Conservation (phyloP, 2,888 invertebrate genomes). For the Diaprepes abbreviatus region DNA sequence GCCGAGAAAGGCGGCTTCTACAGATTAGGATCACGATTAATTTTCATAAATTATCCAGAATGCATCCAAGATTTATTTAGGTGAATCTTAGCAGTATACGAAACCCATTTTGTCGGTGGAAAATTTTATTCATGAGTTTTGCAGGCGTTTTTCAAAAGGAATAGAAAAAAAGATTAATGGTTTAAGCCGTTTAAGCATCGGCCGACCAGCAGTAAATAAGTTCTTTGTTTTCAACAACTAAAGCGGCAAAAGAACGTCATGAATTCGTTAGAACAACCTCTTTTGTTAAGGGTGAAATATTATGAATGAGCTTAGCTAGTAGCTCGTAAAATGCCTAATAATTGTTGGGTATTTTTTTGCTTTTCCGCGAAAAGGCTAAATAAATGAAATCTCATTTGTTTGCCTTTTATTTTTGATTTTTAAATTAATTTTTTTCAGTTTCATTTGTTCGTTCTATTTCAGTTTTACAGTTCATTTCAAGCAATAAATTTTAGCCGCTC, state of each 20-base stretch:
- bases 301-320: slow-evolving; percentile 15
- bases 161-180: slow-evolving; percentile 36
- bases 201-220: slow-evolving; percentile 36
- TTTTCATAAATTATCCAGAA: neutral
- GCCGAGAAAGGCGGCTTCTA: neutral
- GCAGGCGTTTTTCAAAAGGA: neutral
- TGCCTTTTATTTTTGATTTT: too few species aligned
- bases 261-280: slow-evolving; percentile 6
- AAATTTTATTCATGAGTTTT: slow-evolving; percentile 11
- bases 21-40: slow-evolving; percentile 3
- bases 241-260: slow-evolving; percentile 17
- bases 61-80: slow-evolving; percentile 9
- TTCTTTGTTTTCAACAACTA: slow-evolving; percentile 36
- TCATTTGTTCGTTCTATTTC: too few species aligned
- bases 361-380: too few species aligned
- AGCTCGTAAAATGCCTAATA: too few species aligned
- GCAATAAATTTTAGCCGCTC: too few species aligned
- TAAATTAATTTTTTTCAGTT: too few species aligned
- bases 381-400: too few species aligned
- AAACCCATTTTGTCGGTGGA: neutral
- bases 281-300: slow-evolving; percentile 5
- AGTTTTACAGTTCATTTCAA: too few species aligned
- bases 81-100: neutral
- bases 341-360: too few species aligned
- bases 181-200: slow-evolving; percentile 22